Evolutionary conservation across 2,797 vertebrate species (phyloP), one percentile per base, ranked within the genome.

Genomic region (Megalops cyprinoides): DNA sequence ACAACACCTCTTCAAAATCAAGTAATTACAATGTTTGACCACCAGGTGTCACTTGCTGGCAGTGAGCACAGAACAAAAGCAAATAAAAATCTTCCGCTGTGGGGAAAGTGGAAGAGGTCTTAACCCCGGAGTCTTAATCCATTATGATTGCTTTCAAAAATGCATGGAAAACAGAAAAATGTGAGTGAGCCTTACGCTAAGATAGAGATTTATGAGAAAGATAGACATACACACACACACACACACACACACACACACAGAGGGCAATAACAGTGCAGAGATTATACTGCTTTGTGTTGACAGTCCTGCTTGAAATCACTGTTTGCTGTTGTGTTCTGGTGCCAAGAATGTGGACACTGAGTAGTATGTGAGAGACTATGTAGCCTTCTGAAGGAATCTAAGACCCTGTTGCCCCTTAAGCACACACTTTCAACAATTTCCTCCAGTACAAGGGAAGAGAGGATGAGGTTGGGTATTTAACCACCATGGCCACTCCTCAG

Each of bases 41-140:
- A 81, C 55, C 56, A 76, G 79, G 73, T 81, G 79, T 75, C 79
- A 81, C 71, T 65, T 37, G 56, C 56, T 65, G 73, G 55, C 56
- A 53, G 73, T 28, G 55, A 23, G 44, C 42, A 75, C 42, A 39
- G 44, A 58, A 39, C 8, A 25, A 73, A 34, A 49, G 44, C 28
- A 5, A 48, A 62, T 65, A 15, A 44, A 60, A 77, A 77, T 42
- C 53, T 77, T 77, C 39, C 23, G 20, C 8, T 48, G 28, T 34
- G 9, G 53, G 53, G 56, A 58, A 74, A 20, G 53, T 18, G 44
- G 20, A 62, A 67, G 77, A 55, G 67, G 34, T 20, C 60, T 44
- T 12, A 15, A 23, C 56, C 73, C 55, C 49, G 44, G 51, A 48
- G 79, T 46, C 67, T 58, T 42, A 58, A 55, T 42, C 60, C 42